Evolutionary conservation across 2,113 vertebrate species (phyloP), one percentile per base, ranked within the genome.

Genomic region (Dipodomys ordii): DNA sequence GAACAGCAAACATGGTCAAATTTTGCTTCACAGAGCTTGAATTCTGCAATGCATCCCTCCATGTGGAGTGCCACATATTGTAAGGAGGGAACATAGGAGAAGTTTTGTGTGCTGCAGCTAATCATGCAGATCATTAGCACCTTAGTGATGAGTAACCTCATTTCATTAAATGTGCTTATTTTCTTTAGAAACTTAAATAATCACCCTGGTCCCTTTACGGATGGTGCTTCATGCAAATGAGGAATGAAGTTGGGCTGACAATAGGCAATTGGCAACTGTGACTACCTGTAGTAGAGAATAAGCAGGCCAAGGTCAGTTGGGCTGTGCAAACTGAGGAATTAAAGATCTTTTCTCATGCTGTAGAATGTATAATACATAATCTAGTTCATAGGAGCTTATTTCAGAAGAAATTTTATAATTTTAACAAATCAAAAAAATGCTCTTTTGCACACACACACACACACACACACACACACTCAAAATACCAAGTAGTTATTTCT

Each of bases 101-200:
- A 96, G 95, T 97, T 96, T 83, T 35, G 49, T 97, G 97, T 92
- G 93, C 93, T 91, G 46, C 53, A 94, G 91, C 93, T 97, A 95
- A 93, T 95, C 97, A 97, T 96, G 88, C 79, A 96, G 89, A 92
- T 97, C 97, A 98, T 96, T 96, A 97, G 89, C 94, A 1, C 93
- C 92, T 97, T 95, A 96, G 97, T 96, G 95, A 97, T 95, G 97
- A 89, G 94, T 92, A 89, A 97, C 97, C 92, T 96, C 97, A 97
- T 95, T 97, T 98, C 91, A 96, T 96, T 97, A 94, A 96, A 97
- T 92, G 94, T 97, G 96, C 96, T 98, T 97, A 96, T 97, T 97
- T 92, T 93, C 94, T 96, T 96, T 71, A 90, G 81, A 97, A 96
- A 97, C 92, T 83, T 95, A 97, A 97, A 96, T 96, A 97, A 88